phyloP scores from a whole-genome alignment of 2,113 vertebrate species.

The Corythoichthys haematopterus region DNA sequence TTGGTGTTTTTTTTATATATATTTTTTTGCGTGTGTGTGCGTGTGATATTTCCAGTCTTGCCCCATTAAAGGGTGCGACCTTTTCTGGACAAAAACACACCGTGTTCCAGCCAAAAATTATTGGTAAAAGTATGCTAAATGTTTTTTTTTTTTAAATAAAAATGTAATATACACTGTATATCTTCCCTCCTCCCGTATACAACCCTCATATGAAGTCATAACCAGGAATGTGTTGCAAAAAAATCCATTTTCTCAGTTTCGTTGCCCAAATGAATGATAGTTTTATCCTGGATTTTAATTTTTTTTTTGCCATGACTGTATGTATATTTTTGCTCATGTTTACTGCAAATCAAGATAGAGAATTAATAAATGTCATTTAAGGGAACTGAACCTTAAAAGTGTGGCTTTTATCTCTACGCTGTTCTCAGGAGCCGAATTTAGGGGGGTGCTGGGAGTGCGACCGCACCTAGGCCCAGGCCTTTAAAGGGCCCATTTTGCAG shows the following conservation, averaged over 20 bases:
- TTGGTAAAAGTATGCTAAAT: slow-evolving; percentile 4
- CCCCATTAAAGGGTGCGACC: background rate
- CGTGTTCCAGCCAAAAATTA: background rate
- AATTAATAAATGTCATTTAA: slow-evolving; percentile 71
- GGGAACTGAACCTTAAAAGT: slow-evolving; percentile 33
- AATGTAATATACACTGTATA: background rate
- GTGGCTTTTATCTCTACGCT: slow-evolving; percentile 12
- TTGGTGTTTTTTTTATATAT: background rate
- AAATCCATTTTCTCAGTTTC: slow-evolving; percentile 27
- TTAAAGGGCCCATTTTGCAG: no score
- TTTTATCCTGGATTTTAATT: slow-evolving; percentile 52
- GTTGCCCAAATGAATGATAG: slow-evolving; percentile 34
- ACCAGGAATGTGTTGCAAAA: slow-evolving; percentile 34
- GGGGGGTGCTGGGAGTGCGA: no score
- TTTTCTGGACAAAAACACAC: background rate
- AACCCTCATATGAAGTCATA: slow-evolving; percentile 13
- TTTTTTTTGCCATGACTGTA: slow-evolving; percentile 61
- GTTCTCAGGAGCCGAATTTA: background rate
- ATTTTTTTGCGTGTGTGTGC: background rate
- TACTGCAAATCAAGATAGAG: slow-evolving; percentile 68
- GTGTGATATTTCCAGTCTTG: slow-evolving; percentile 25
- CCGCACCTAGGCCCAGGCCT: no score
- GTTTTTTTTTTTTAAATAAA: slow-evolving; percentile 1
- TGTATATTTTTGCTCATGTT: slow-evolving; percentile 73
- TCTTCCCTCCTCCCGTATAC: background rate